These are phyloP conservation scores for Columba guinea DNA, from an alignment of 2,797 vertebrate species.

Conservation along the genomic window DNA sequence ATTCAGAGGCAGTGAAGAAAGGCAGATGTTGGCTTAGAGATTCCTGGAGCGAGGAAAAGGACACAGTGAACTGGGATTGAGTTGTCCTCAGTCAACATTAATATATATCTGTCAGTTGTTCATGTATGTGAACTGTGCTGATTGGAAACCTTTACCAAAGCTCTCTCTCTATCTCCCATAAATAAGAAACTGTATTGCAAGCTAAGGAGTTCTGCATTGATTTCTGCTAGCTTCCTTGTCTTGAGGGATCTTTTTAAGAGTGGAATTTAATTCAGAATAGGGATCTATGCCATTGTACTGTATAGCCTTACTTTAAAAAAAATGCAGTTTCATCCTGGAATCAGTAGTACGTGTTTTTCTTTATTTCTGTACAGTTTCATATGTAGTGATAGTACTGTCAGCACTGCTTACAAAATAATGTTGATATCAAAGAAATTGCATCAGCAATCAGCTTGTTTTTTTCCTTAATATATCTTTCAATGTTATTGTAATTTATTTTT, in stretches of 20 bases:
- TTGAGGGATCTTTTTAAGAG: background rate
- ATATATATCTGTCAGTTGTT: background rate
- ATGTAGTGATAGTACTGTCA: conserved; percentile 12
- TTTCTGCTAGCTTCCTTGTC: background rate
- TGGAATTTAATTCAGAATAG: background rate
- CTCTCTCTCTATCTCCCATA: background rate
- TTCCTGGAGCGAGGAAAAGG: background rate
- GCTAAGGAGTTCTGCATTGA: background rate
- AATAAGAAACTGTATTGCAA: background rate
- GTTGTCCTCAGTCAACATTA: accelerated
- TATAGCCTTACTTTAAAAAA: background rate
- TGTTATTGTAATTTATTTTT: background rate
- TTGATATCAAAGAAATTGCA: background rate
- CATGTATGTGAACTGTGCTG: background rate
- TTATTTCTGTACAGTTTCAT: background rate
- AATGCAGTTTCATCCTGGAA: background rate
- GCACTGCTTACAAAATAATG: background rate
- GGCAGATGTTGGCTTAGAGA: background rate
- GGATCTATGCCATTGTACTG: background rate
- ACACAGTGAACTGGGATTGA: background rate
- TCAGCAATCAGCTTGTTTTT: background rate
- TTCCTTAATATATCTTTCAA: background rate
- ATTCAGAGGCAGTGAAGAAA: background rate
- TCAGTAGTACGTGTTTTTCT: background rate
- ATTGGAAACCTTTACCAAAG: background rate